Percentiles rank a stretch among this genome's conserved stretches.
These are phyloP conservation scores for Phaenicophaeus curvirostris DNA, from an alignment of 2,797 vertebrate species.

Conservation along the genomic window DNA sequence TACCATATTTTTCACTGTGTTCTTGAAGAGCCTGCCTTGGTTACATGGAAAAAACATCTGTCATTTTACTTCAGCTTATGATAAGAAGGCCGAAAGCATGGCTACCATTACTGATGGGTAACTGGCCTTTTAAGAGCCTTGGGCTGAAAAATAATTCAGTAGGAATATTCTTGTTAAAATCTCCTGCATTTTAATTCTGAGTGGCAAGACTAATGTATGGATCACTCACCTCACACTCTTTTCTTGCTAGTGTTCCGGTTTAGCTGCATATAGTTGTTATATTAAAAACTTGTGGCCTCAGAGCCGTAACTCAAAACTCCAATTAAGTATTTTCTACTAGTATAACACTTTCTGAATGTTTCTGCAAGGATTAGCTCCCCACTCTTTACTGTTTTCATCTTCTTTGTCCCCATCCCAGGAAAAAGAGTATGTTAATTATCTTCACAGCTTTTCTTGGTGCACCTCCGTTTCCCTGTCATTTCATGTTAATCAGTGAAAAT, in stretches of 20 bases:
- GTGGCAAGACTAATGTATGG: not conserved
- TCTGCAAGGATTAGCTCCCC: not conserved
- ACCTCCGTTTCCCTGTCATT: not conserved
- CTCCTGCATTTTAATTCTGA: not conserved
- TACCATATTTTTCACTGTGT: not conserved
- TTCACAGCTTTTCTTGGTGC: not conserved
- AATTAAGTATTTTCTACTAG: not conserved
- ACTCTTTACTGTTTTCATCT: not conserved
- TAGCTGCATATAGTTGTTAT: not conserved
- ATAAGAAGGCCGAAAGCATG: not conserved
- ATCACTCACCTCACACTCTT: not conserved
- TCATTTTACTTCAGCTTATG: not conserved
- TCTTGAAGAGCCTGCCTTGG: not conserved
- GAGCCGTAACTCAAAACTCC: not conserved
- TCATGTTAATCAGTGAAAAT: not conserved
- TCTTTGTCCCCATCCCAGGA: not conserved
- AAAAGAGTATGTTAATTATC: not conserved
- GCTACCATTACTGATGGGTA: not conserved
- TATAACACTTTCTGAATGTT: not conserved
- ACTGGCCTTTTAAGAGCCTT: not conserved
- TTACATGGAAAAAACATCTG: not conserved
- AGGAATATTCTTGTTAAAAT: not conserved
- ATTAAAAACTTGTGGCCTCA: not conserved
- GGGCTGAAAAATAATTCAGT: not conserved
- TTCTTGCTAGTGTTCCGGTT: not conserved